These are phyloP conservation scores for Pantherophis alleghaniensis DNA, from an alignment of 2,797 vertebrate species.

Conservation along the genomic window DNA sequence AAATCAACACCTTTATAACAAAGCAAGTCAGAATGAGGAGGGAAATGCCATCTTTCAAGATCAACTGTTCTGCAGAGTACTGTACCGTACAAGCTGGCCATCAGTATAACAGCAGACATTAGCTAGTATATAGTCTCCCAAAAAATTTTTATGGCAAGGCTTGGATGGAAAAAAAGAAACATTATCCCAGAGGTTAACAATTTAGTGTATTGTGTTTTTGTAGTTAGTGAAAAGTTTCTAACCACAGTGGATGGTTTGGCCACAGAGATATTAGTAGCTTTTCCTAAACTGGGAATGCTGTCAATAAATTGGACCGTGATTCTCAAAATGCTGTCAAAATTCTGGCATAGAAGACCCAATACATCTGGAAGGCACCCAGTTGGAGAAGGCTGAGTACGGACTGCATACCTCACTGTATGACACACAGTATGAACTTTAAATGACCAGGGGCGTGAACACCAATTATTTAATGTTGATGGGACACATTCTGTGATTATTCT, in stretches of 20 bases:
- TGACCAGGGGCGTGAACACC: neutral
- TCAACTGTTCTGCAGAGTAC: slow-evolving; percentile 52
- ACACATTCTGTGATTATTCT: neutral
- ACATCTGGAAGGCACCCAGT: neutral
- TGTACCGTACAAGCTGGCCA: slow-evolving; percentile 42
- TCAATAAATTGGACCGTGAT: no score
- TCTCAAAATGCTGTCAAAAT: neutral
- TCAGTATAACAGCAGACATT: slow-evolving; percentile 41
- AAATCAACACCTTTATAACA: slow-evolving; percentile 55
- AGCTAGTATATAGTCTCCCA: slow-evolving; percentile 31
- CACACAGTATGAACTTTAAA: neutral
- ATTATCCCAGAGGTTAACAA: neutral
- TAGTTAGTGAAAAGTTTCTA: slow-evolving; percentile 15
- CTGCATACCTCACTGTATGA: neutral
- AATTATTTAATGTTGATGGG: neutral
- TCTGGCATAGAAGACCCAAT: neutral
- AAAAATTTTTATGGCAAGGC: slow-evolving; percentile 29
- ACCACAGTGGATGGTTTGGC: neutral
- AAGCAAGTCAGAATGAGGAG: slow-evolving; percentile 50
- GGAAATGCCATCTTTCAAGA: slow-evolving; percentile 54
- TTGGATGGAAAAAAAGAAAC: slow-evolving; percentile 38
- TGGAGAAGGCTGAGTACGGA: neutral
- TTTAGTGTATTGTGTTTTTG: slow-evolving; percentile 22
- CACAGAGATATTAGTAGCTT: neutral
- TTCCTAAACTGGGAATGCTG: neutral